phyloP scores from a whole-genome alignment of 2,113 vertebrate genomes.

The Fukomys damarensis region DNA sequence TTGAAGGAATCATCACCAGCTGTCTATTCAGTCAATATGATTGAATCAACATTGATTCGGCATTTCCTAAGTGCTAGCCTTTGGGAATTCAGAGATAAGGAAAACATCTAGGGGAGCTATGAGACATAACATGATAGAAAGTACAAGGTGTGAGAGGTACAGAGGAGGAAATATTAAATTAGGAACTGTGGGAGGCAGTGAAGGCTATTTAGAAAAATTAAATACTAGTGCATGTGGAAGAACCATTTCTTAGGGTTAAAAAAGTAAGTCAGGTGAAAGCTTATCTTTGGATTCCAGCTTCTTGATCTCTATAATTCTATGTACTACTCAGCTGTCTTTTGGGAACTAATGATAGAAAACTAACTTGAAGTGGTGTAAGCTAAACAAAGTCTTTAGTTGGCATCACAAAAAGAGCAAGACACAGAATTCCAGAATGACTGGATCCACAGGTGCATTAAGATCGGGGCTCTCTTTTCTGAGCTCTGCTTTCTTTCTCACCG shows the following conservation, averaged over 20 bases:
- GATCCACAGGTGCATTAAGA: too few relatives aligned
- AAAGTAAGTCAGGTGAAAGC: neutral
- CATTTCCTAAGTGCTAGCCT: neutral
- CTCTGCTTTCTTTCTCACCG: neutral
- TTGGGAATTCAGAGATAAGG: conserved; percentile 3
- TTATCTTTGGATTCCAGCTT: conserved; percentile 35
- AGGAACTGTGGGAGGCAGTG: neutral
- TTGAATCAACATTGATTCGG: neutral
- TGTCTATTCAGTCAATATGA: neutral
- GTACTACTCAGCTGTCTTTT: neutral
- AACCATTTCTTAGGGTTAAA: neutral
- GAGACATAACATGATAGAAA: neutral
- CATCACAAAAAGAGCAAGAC: neutral
- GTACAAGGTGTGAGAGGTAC: rapidly evolving
- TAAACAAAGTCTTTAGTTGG: neutral
- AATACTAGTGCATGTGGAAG: neutral
- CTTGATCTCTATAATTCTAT: neutral
- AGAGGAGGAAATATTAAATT: neutral
- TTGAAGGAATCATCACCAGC: neutral
- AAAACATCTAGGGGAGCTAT: neutral
- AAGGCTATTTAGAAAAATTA: neutral
- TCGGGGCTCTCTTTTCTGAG: neutral
- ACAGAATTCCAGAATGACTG: neutral
- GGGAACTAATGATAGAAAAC: neutral
- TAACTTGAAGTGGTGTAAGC: neutral